phyloP scores from a whole-genome alignment of 2,797 vertebrate genomes.

The Sebastes trivittatus region DNA sequence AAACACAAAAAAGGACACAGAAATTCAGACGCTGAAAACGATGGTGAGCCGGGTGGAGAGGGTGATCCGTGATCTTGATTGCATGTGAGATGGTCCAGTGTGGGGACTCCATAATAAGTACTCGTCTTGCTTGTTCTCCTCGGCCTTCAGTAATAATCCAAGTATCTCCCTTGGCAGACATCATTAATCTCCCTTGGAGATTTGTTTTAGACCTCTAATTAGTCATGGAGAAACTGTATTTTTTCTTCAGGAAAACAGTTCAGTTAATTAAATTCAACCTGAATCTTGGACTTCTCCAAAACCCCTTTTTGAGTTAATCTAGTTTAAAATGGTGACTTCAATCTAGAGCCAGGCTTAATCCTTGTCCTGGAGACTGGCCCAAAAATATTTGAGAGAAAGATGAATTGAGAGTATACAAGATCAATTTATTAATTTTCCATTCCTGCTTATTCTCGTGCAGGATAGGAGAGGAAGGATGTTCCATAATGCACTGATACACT shows the following conservation, averaged over 20 bases:
- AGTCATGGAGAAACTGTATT: background rate
- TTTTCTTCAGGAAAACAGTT: constrained; percentile 1
- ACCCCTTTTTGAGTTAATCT: constrained; percentile 11
- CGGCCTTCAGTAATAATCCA: background rate
- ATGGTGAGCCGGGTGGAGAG: too few relatives aligned
- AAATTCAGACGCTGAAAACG: too few relatives aligned
- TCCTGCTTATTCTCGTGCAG: background rate
- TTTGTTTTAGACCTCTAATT: constrained; percentile 12
- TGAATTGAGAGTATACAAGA: background rate
- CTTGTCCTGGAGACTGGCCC: background rate
- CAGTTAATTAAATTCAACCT: constrained; percentile 26
- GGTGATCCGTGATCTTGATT: too few relatives aligned
- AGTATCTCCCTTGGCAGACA: constrained; percentile 3
- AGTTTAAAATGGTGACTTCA: constrained; percentile 12
- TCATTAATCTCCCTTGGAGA: background rate
- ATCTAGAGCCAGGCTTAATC: constrained; percentile 14
- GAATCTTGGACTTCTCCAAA: background rate
- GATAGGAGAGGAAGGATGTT: background rate
- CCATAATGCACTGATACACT: background rate
- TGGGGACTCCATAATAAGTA: background rate
- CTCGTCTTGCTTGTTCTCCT: background rate
- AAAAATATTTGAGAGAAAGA: background rate
- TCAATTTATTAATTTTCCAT: background rate
- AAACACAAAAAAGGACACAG: too few relatives aligned
- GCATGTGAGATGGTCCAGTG: too few relatives aligned